Evolutionary conservation across 2,888 invertebrate species (phyloP).

Genomic region (Orthosia gothica): DNA sequence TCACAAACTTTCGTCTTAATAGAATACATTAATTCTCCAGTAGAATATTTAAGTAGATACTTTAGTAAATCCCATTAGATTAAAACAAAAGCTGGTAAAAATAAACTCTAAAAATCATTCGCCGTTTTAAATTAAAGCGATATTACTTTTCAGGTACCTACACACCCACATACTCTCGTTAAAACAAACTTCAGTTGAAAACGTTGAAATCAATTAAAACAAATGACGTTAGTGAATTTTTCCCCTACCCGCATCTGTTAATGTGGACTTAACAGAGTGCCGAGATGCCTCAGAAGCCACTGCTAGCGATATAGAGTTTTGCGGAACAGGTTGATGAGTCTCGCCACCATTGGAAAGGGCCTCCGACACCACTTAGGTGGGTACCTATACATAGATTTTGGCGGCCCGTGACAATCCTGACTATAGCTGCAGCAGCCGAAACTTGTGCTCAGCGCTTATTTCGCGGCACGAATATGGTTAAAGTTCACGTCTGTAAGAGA

Average conservation of each 20-base stretch:
- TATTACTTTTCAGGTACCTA: constrained; percentile 9
- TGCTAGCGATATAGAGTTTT: no score
- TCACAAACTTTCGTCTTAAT: no score
- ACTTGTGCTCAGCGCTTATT: neutral
- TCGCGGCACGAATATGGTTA: neutral
- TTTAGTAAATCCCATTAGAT: neutral
- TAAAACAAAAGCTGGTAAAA: neutral
- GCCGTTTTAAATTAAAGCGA: constrained; percentile 17
- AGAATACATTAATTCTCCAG: no score
- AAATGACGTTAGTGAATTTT: constrained; percentile 48
- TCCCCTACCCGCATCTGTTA: constrained; percentile 26
- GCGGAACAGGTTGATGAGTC: no score
- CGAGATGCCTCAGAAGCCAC: neutral
- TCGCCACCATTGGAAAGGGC: no score
- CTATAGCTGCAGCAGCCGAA: neutral
- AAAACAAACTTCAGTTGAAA: constrained; percentile 24
- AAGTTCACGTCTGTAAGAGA: neutral
- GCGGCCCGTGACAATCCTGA: no score
- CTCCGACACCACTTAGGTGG: no score
- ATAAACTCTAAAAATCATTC: neutral
- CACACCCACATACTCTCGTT: neutral
- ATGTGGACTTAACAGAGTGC: constrained; percentile 24
- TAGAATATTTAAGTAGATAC: no score
- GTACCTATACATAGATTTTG: no score
- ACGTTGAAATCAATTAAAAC: constrained; percentile 48